phyloP scores from a whole-genome alignment of 2,113 vertebrate genomes.

The Andinoacara biseriatus region DNA sequence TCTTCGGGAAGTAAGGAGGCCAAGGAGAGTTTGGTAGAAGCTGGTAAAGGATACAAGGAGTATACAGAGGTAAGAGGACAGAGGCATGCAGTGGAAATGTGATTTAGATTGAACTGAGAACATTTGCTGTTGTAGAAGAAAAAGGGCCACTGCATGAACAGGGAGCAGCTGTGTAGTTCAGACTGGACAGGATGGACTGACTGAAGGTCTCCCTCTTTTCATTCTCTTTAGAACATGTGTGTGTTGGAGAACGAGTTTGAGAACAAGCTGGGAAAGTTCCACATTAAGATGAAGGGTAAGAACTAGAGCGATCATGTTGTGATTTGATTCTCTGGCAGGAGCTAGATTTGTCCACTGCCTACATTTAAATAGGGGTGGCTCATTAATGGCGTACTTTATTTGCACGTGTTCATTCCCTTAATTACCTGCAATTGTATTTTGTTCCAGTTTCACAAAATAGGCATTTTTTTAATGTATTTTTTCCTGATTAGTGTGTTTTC shows the following conservation, averaged over 20 bases:
- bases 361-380: background rate
- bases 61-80: slow-evolving; percentile 90
- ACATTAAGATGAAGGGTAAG: slow-evolving; percentile 95
- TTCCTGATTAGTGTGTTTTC: background rate
- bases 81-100: background rate
- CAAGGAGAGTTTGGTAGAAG: slow-evolving; percentile 90
- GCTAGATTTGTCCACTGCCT: too few species aligned
- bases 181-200: background rate
- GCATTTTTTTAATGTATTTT: background rate
- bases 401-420: background rate
- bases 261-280: slow-evolving; percentile 96
- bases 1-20: slow-evolving; percentile 90
- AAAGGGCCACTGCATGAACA: background rate
- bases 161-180: background rate
- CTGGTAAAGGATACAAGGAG: slow-evolving; percentile 93
- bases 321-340: background rate
- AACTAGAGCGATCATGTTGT: background rate
- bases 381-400: background rate
- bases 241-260: slow-evolving; percentile 93
- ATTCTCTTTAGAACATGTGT: slow-evolving; percentile 89
- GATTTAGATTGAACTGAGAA: background rate
- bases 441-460: background rate
- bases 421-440: background rate
- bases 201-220: background rate
- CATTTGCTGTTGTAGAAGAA: background rate